Percentiles rank a stretch among this genome's conserved stretches.
Conservation (phyloP, 2,797 vertebrate species). For the Alcedo atthis region DNA sequence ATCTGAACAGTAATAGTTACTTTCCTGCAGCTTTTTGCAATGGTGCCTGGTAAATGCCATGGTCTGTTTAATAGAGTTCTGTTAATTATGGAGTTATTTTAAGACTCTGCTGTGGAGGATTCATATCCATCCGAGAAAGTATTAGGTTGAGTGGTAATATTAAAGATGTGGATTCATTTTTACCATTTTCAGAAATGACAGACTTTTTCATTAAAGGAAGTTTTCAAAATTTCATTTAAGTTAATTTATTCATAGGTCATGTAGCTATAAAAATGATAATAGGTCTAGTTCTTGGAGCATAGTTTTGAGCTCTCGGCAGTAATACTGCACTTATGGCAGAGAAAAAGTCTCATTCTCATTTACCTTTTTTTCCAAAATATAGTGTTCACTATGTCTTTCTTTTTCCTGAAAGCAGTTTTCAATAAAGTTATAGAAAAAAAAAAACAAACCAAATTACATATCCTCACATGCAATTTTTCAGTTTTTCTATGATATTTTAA, state of each 20-base stretch:
- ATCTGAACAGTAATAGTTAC: background rate
- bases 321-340: rapidly evolving
- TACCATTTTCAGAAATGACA: background rate
- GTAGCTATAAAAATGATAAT: background rate
- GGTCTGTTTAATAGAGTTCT: background rate
- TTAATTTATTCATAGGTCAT: background rate
- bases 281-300: background rate
- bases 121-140: background rate
- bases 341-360: background rate
- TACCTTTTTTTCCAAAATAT: background rate
- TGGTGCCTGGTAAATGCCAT: background rate
- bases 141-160: background rate
- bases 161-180: background rate
- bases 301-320: background rate
- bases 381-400: background rate
- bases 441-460: rapidly evolving
- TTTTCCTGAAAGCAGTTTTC: background rate
- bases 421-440: background rate
- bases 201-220: background rate
- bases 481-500: background rate
- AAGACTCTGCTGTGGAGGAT: background rate
- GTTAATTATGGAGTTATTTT: background rate
- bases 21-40: background rate
- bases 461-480: background rate
- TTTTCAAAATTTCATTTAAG: background rate